phyloP scores from a whole-genome alignment of 1,140 invertebrate genomes.

The Phocides pigmalion region DNA sequence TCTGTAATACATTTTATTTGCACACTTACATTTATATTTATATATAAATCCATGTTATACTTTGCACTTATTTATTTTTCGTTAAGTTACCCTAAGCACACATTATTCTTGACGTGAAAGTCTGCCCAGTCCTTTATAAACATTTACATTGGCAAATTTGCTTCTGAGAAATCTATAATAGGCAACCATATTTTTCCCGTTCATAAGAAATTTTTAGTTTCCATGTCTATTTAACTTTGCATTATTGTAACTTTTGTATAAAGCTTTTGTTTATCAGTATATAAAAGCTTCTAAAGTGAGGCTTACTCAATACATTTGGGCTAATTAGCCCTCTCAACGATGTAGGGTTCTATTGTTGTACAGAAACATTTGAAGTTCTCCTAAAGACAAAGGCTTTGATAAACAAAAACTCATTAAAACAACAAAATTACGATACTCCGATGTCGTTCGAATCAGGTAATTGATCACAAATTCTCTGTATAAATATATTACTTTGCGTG shows the following conservation, averaged over 20 bases:
- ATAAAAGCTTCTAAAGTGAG: constrained; percentile 4
- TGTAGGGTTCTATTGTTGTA: constrained; percentile 13
- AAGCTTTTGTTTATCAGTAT: neutral
- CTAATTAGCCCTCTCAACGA: constrained; percentile 14
- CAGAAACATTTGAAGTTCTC: constrained; percentile 4
- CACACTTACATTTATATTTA: too few species aligned
- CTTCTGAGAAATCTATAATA: constrained; percentile 21
- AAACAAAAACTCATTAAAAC: too few species aligned
- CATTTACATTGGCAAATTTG: constrained; percentile 24
- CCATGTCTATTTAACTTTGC: neutral
- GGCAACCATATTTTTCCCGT: neutral
- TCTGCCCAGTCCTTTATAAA: constrained; percentile 21
- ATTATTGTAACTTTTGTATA: neutral
- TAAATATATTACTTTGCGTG: too few species aligned
- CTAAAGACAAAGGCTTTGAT: neutral
- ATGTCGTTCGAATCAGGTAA: too few species aligned
- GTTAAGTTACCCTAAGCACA: constrained; percentile 40
- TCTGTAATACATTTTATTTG: too few species aligned
- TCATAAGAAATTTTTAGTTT: constrained; percentile 3
- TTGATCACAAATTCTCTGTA: too few species aligned
- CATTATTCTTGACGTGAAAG: constrained; percentile 27
- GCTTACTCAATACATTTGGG: neutral
- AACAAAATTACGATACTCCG: too few species aligned
- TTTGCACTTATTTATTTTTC: constrained; percentile 34
- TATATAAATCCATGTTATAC: neutral